Evolutionary conservation across 2,888 invertebrate species (phyloP).

Genomic region (Herminia tarsipennalis): DNA sequence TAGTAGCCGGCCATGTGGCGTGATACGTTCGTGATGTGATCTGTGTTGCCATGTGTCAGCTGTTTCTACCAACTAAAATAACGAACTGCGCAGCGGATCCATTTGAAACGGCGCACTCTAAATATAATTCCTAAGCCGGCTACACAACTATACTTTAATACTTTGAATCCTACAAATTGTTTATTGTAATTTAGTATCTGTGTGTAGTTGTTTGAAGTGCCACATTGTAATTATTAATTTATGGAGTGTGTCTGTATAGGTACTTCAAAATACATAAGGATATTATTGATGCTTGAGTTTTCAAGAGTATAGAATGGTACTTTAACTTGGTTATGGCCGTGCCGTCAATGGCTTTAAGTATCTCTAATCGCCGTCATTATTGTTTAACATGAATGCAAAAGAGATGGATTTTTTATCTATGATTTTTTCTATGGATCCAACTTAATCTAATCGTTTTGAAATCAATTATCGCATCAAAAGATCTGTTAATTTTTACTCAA

Average conservation of each 20-base stretch:
- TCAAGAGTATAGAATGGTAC: constrained; percentile 5
- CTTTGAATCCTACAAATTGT: neutral
- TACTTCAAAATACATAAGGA: constrained; percentile 2
- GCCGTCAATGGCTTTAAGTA: constrained; percentile 8
- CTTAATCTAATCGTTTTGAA: too few relatives aligned
- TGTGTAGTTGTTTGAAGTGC: neutral
- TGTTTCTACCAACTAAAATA: constrained; percentile 64
- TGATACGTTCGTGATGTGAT: constrained; percentile 49
- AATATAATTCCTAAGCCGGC: constrained; percentile 37
- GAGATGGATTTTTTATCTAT: too few relatives aligned
- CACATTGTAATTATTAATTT: constrained; percentile 1
- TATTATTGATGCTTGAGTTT: constrained; percentile 2
- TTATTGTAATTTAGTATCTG: neutral
- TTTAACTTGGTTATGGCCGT: constrained; percentile 6
- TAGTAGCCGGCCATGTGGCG: constrained; percentile 51
- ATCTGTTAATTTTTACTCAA: too few relatives aligned
- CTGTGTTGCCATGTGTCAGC: constrained; percentile 67
- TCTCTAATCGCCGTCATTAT: too few relatives aligned
- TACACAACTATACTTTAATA: constrained; percentile 26
- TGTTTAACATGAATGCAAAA: too few relatives aligned
- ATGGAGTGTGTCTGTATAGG: neutral
- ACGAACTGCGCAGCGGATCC: constrained; percentile 68
- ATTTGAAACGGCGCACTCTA: constrained; percentile 38
- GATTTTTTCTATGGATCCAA: too few relatives aligned
- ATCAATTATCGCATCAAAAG: too few relatives aligned